phyloP scores from a whole-genome alignment of 1,140 invertebrate species.

The Pseudomyrmex gracilis region DNA sequence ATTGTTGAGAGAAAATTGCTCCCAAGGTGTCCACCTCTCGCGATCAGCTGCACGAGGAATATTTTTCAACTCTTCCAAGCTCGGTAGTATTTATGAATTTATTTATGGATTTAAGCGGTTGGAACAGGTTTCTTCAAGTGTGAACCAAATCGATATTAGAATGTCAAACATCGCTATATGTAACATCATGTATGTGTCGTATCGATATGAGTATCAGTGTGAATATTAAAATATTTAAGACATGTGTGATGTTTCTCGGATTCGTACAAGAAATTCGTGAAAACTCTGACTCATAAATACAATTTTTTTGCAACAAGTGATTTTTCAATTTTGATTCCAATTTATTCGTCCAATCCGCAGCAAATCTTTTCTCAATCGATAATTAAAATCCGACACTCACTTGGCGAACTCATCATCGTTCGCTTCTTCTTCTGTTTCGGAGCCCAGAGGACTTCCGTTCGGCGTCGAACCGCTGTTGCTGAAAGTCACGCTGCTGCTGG shows the following conservation, averaged over 20 bases:
- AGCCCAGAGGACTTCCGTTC: constrained; percentile 83
- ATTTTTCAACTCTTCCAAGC: neutral
- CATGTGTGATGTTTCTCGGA: too few relatives aligned
- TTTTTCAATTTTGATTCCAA: too few relatives aligned
- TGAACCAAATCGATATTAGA: constrained; percentile 26
- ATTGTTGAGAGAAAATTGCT: constrained; percentile 27
- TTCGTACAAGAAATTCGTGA: too few relatives aligned
- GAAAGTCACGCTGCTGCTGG: constrained; percentile 81
- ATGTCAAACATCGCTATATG: constrained; percentile 8
- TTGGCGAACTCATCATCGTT: constrained; percentile 82
- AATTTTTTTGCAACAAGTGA: too few relatives aligned
- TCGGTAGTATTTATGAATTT: neutral
- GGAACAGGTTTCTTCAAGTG: constrained; percentile 1
- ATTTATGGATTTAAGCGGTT: constrained; percentile 27
- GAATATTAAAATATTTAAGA: too few relatives aligned
- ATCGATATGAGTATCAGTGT: too few relatives aligned
- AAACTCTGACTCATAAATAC: too few relatives aligned
- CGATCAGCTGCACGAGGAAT: neutral
- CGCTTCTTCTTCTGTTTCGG: constrained; percentile 83
- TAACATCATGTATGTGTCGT: neutral
- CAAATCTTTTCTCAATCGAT: neutral
- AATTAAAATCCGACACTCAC: constrained; percentile 70
- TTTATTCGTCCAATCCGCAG: neutral
- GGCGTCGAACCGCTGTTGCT: constrained; percentile 84
- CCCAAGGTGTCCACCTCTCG: neutral